phyloP scores from a whole-genome alignment of 2,888 invertebrate species.

The Dicyrtomina minuta region DNA sequence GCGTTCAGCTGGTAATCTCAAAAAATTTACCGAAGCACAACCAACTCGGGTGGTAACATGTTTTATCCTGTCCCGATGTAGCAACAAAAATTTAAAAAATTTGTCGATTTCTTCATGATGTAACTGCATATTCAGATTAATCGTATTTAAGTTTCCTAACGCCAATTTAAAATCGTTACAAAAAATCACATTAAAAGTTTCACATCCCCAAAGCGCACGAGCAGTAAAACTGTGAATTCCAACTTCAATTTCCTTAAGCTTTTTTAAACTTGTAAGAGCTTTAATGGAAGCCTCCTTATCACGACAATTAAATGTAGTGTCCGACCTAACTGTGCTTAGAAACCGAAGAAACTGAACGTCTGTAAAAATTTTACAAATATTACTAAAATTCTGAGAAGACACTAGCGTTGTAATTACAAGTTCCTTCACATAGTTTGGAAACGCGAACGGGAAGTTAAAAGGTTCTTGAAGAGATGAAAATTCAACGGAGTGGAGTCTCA shows the following conservation, averaged over 20 bases:
- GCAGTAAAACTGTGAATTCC: conserved; percentile 41
- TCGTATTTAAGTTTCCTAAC: conserved; percentile 6
- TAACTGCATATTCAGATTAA: conserved; percentile 20
- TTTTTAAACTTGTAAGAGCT: conserved; percentile 36
- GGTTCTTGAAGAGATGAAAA: conserved; percentile 14
- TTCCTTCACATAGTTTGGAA: conserved; percentile 32
- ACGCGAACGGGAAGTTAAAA: conserved; percentile 9
- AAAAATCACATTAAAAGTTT: conserved; percentile 31
- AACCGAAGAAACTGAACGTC: conserved; percentile 35
- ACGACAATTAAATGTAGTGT: conserved; percentile 34
- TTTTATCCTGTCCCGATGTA: conserved; percentile 10
- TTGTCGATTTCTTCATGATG: conserved; percentile 26
- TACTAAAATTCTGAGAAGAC: conserved; percentile 13
- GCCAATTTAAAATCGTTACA: neutral
- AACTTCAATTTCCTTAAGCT: conserved; percentile 44
- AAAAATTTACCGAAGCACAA: neutral
- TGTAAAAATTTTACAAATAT: conserved; percentile 9
- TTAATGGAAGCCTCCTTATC: conserved; percentile 7
- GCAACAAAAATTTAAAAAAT: conserved; percentile 23
- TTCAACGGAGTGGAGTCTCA: conserved; percentile 26
- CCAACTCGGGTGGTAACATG: conserved; percentile 24
- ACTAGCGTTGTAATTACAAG: conserved; percentile 24
- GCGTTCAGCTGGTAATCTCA: neutral
- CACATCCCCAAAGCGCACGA: conserved; percentile 7
- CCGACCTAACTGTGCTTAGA: conserved; percentile 38